Conservation (phyloP, 2,113 vertebrate species). For the Litocranius walleri region DNA sequence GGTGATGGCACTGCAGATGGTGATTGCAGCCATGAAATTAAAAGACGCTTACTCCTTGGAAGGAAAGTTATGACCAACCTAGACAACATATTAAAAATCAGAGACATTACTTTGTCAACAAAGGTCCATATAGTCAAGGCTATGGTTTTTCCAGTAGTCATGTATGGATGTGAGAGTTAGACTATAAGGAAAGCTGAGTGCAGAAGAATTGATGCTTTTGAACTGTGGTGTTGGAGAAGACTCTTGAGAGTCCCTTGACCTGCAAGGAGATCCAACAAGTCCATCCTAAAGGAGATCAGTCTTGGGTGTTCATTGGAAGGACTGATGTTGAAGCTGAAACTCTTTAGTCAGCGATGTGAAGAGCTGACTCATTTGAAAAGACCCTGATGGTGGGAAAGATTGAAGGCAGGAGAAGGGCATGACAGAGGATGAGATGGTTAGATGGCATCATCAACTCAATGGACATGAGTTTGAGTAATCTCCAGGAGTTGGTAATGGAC, state of each 20-base stretch:
- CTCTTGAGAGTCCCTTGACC: not conserved
- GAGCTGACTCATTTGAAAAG: not conserved
- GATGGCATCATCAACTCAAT: not conserved
- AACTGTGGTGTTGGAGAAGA: not conserved
- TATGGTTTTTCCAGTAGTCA: not conserved
- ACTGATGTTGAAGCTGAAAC: not conserved
- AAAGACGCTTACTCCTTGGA: not conserved
- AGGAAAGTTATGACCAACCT: not conserved
- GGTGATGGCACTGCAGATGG: not conserved
- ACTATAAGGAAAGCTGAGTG: not conserved
- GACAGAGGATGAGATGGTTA: not conserved
- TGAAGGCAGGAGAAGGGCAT: not conserved
- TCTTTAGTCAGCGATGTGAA: fast-evolving
- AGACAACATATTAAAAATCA: not conserved
- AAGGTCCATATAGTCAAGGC: not conserved
- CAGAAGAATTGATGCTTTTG: not conserved
- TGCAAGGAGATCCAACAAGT: not conserved
- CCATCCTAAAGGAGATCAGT: not conserved
- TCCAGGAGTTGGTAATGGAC: not conserved
- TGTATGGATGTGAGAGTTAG: not conserved
- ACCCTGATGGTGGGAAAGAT: not conserved
- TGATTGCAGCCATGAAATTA: not conserved
- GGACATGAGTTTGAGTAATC: not conserved
- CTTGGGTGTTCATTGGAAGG: not conserved
- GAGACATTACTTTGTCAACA: not conserved